phyloP scores from a whole-genome alignment of 2,113 vertebrate genomes.

The Rattus rattus region DNA sequence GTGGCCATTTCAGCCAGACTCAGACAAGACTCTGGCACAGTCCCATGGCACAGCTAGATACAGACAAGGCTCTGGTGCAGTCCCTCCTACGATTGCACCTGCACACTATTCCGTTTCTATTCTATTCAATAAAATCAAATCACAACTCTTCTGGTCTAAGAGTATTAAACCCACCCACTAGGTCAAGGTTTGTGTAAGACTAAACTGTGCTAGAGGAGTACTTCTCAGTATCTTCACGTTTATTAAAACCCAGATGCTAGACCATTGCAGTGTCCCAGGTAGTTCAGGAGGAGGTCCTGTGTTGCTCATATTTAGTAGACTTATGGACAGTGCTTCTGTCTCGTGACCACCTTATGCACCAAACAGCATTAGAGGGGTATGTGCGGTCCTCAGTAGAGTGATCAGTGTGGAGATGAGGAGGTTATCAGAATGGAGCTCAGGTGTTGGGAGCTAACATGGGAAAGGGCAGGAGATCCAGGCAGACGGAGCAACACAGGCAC shows the following conservation, averaged over 20 bases:
- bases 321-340: background rate
- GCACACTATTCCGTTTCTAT: background rate
- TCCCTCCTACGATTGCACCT: background rate
- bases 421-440: background rate
- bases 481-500: background rate
- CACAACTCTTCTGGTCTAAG: background rate
- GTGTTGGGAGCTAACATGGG: background rate
- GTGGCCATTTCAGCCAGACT: background rate
- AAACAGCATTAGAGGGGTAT: background rate
- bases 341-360: background rate
- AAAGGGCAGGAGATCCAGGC: background rate
- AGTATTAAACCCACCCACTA: slow-evolving; percentile 32
- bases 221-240: slow-evolving; percentile 8
- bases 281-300: background rate
- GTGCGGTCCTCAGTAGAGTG: background rate
- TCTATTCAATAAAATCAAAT: slow-evolving; percentile 39
- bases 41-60: background rate
- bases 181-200: slow-evolving; percentile 7
- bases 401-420: background rate
- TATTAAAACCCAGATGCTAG: background rate
- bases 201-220: background rate
- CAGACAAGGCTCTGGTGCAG: background rate
- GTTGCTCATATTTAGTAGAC: background rate
- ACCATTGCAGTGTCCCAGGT: background rate
- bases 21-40: background rate